A percentile compares a stretch with the other conserved stretches of the same genome.
These are phyloP conservation scores for Austrolebias charrua DNA, from an alignment of 2,797 vertebrate species.

Conservation along the genomic window DNA sequence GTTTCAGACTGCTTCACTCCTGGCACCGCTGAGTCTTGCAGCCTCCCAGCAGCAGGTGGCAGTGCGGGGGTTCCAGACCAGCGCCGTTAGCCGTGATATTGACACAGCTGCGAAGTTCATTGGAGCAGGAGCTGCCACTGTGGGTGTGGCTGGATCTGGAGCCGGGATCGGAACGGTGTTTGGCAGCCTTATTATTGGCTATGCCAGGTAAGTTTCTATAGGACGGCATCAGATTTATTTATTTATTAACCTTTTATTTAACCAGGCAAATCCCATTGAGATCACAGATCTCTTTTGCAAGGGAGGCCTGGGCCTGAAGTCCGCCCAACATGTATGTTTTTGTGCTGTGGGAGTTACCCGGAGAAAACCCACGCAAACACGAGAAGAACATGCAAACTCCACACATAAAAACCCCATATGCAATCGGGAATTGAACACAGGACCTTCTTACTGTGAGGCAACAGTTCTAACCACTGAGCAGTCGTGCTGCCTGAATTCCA, in stretches of 20 bases:
- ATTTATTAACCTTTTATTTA: too few relatives aligned
- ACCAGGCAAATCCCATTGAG: too few relatives aligned
- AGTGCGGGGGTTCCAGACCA: slow-evolving; percentile 84
- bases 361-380: too few relatives aligned
- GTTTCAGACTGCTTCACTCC: slow-evolving; percentile 63
- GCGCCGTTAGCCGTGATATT: slow-evolving; percentile 84
- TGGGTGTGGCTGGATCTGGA: slow-evolving; percentile 94
- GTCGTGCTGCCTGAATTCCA: neutral
- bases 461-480: too few relatives aligned
- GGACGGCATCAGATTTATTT: neutral
- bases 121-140: slow-evolving; percentile 93
- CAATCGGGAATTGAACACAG: too few relatives aligned
- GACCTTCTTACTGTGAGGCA: too few relatives aligned
- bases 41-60: slow-evolving; percentile 72
- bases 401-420: too few relatives aligned
- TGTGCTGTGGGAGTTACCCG: too few relatives aligned
- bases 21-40: slow-evolving; percentile 60
- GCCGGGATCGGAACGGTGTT: slow-evolving; percentile 96
- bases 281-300: too few relatives aligned
- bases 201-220: slow-evolving; percentile 84
- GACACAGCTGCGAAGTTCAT: slow-evolving; percentile 99
- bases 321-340: too few relatives aligned
- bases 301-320: too few relatives aligned
- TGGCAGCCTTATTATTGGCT: slow-evolving; percentile 97
- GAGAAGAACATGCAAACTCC: too few relatives aligned